Evolutionary conservation across 2,888 invertebrate genomes (phyloP), one percentile per base, ranked within the genome.

Genomic region (Amphipoea lucens): DNA sequence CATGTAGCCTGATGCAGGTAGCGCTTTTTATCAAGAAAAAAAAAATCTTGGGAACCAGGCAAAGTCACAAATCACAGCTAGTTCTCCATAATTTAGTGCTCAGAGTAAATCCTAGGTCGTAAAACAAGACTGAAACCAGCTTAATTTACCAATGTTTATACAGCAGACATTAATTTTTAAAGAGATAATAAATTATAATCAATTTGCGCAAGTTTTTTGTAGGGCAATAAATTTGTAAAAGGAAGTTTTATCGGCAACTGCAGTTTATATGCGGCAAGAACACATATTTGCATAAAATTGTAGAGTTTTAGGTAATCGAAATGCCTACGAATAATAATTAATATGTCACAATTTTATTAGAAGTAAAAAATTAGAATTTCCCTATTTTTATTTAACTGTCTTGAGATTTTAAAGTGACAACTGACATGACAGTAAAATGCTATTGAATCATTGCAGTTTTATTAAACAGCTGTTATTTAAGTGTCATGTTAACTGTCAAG

Each of bases 111-210:
- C 74, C 75, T 79, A 69, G 36, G 23, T 82, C 82, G 70, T 86
- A 74, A 87, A 83, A 86, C 81, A 54, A 40, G 67, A 81, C 68
- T 72, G 57, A 79, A 85, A 80, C 74, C 57, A 81, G 57, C 74
- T 78, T 83, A 78, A 83, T 85, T 84, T 82, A 79, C 76, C 74
- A 67, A 69, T 83, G 83, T 77, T 86, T 86, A 87, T 81, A 81
- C 76, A 82, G 69, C 48, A 71, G 78, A 84, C 90, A 83, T 90
- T 85, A 87, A 89, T 86, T 87, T 81, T 85, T 78, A 75, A 89
- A 88, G 83, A 85, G 74, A 73, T 60, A 76, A 82, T 90, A 90
- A 90, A 90, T 91, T 89, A 74, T 87, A 86, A 89, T 90, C 78
- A 88, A 87, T 86, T 88, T 81, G 87, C 79, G 78, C 82, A 82